Percentiles rank a stretch among this genome's conserved stretches.
Conservation (phyloP, 2,888 invertebrate genomes). For the Acleris literana region DNA sequence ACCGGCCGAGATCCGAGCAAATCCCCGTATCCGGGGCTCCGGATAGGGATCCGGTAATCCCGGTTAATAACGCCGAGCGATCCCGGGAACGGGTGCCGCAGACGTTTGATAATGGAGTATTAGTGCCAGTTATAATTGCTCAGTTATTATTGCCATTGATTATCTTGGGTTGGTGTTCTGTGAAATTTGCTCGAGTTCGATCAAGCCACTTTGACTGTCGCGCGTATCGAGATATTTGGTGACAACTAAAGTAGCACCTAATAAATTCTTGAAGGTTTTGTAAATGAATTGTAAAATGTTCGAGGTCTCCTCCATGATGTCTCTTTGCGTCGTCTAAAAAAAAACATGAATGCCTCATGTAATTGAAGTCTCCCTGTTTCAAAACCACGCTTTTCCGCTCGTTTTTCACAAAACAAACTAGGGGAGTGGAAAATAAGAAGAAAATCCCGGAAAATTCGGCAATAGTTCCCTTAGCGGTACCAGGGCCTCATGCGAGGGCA, state of each 20-base stretch:
- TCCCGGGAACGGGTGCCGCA: constrained; percentile 58
- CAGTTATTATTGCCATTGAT: constrained; percentile 63
- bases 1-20: constrained; percentile 77
- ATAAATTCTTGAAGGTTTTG: too few species aligned
- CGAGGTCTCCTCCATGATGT: not conserved
- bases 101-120: constrained; percentile 73
- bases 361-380: constrained; percentile 21
- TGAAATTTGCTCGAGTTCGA: constrained; percentile 15
- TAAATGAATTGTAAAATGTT: too few species aligned
- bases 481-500: constrained; percentile 61
- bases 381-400: constrained; percentile 37
- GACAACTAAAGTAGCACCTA: too few species aligned
- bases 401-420: constrained; percentile 49
- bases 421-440: constrained; percentile 53
- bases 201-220: constrained; percentile 8
- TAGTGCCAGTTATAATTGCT: constrained; percentile 75
- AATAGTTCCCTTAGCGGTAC: constrained; percentile 67
- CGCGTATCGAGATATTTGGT: not conserved
- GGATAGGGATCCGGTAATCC: constrained; percentile 78
- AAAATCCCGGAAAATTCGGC: constrained; percentile 70
- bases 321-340: not conserved
- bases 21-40: constrained; percentile 79
- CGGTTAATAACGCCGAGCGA: constrained; percentile 77
- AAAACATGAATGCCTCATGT: constrained; percentile 21
- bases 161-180: constrained; percentile 42